Conservation (phyloP, 2,113 vertebrate species). For the Macrotis lagotis region DNA sequence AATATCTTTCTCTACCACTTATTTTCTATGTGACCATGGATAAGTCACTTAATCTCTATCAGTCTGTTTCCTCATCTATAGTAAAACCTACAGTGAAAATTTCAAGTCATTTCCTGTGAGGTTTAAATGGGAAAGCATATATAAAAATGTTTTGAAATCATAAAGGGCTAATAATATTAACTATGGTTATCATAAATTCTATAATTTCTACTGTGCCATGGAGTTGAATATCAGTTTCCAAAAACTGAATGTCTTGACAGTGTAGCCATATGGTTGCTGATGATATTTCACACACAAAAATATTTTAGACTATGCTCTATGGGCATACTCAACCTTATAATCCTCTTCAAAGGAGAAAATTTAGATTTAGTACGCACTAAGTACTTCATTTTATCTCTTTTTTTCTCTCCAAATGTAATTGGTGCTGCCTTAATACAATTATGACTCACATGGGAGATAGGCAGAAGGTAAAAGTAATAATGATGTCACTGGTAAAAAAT, state of each 20-base stretch:
- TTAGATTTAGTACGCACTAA: slow-evolving; percentile 14
- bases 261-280: slow-evolving; percentile 21
- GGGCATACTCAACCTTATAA: not conserved
- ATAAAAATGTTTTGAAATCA: not conserved
- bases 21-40: not conserved
- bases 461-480: slow-evolving; percentile 10
- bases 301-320: not conserved
- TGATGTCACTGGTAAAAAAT: slow-evolving; percentile 33
- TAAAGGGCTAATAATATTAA: not conserved
- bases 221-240: not conserved
- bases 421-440: slow-evolving; percentile 11
- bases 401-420: slow-evolving; percentile 44
- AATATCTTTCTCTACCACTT: not conserved
- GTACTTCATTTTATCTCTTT: slow-evolving; percentile 44
- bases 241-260: not conserved
- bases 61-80: not conserved
- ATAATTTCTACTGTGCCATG: not conserved
- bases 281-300: not conserved
- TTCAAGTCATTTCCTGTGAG: not conserved
- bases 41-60: not conserved
- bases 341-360: slow-evolving; percentile 38
- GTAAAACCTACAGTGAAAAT: not conserved
- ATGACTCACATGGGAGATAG: not conserved
- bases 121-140: not conserved
- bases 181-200: not conserved